Evolutionary conservation across 2,113 vertebrate genomes (phyloP).

Genomic region (Baryphthengus martii): DNA sequence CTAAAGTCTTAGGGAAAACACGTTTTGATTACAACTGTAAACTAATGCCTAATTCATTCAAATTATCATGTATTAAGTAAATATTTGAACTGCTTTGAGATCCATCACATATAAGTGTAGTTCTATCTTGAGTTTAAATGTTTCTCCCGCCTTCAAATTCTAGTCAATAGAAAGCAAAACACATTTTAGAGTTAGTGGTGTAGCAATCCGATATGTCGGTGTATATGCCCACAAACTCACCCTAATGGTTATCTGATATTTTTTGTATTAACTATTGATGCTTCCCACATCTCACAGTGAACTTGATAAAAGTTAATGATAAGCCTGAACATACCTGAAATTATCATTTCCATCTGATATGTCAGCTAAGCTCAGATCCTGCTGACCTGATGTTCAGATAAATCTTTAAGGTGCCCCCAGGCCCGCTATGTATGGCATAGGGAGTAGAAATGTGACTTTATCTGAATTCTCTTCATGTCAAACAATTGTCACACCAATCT

Average conservation of each 20-base stretch:
- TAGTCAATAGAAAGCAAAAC: slow-evolving; percentile 35
- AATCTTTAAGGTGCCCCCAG: background rate
- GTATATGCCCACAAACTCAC: background rate
- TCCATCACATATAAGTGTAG: slow-evolving; percentile 39
- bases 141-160: slow-evolving; percentile 17
- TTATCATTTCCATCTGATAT: background rate
- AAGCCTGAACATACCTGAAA: background rate
- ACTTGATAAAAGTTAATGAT: background rate
- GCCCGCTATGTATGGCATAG: background rate
- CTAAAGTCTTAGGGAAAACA: slow-evolving; percentile 39
- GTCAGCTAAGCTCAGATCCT: background rate
- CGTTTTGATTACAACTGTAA: slow-evolving; percentile 61
- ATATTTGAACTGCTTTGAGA: slow-evolving; percentile 58
- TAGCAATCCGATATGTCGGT: background rate
- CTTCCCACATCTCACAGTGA: background rate
- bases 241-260: background rate
- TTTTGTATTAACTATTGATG: background rate
- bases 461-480: background rate
- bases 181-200: background rate
- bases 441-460: background rate
- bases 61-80: slow-evolving; percentile 58
- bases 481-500: background rate
- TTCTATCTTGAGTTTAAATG: slow-evolving; percentile 9
- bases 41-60: slow-evolving; percentile 44
- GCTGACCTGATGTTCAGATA: background rate